Conservation (phyloP, 2,888 invertebrate species). For the Tromatobia lineatoria region DNA sequence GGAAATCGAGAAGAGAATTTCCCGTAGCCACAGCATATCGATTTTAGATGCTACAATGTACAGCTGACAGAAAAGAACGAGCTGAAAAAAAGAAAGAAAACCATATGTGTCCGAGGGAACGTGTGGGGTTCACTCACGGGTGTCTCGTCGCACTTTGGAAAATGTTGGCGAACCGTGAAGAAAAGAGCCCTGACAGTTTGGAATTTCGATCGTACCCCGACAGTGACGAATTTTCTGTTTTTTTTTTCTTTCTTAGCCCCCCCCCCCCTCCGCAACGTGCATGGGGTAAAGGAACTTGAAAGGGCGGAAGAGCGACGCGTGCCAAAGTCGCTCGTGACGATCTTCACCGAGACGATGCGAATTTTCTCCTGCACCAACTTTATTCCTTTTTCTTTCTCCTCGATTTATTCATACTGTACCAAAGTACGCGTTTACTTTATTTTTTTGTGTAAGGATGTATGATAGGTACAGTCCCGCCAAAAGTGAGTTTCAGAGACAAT, state of each 20-base stretch:
- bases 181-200: constrained; percentile 36
- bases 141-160: constrained; percentile 39
- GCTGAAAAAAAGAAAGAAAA: constrained; percentile 22
- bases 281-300: constrained; percentile 29
- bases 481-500: no score
- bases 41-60: constrained; percentile 19
- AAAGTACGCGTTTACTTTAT: not conserved
- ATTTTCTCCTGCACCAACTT: constrained; percentile 28
- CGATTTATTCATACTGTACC: constrained; percentile 29
- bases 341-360: constrained; percentile 22
- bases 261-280: not conserved
- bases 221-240: constrained; percentile 39
- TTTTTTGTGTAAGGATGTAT: no score
- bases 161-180: constrained; percentile 40
- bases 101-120: constrained; percentile 34
- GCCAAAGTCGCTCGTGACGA: constrained; percentile 14
- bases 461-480: no score
- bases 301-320: constrained; percentile 33
- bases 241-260: no score
- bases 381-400: constrained; percentile 28
- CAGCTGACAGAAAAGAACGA: constrained; percentile 18
- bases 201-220: constrained; percentile 43
- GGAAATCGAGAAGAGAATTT: constrained; percentile 17
- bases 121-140: not conserved
- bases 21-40: constrained; percentile 18